Conservation (phyloP, 2,888 invertebrate species). For the Mellilla xanthometata region DNA sequence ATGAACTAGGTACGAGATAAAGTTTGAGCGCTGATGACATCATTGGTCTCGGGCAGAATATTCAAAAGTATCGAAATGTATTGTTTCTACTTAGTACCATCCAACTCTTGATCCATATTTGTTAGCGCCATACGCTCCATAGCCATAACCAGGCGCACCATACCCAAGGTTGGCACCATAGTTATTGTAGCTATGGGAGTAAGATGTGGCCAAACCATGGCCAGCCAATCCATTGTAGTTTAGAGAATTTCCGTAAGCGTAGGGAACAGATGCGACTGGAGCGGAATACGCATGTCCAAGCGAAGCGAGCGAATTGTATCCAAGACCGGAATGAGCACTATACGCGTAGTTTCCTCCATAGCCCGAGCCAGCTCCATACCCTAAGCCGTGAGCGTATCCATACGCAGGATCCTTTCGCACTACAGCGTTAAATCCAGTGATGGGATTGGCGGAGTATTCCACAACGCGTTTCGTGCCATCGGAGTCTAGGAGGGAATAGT, state of each 20-base stretch:
- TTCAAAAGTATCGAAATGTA: too few relatives aligned
- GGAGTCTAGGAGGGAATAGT: conserved; percentile 73
- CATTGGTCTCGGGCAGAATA: too few relatives aligned
- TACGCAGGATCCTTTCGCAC: conserved; percentile 59
- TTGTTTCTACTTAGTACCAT: conserved; percentile 1
- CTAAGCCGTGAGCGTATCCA: conserved; percentile 13
- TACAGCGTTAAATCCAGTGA: conserved; percentile 76
- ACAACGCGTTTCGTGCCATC: conserved; percentile 76
- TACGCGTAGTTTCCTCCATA: conserved; percentile 6
- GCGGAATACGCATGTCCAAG: conserved; percentile 1
- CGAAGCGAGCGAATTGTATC: conserved; percentile 8
- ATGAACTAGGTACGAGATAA: too few relatives aligned
- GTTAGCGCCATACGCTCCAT: conserved; percentile 18
- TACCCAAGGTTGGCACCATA: conserved; percentile 15
- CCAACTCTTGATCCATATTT: conserved; percentile 13
- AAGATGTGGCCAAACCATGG: conserved; percentile 7
- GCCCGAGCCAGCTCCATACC: not conserved
- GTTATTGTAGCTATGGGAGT: conserved; percentile 10
- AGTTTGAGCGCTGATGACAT: too few relatives aligned
- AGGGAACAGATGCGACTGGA: conserved; percentile 3
- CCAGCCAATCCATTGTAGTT: conserved; percentile 4
- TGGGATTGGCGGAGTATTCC: conserved; percentile 71
- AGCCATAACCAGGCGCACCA: conserved; percentile 20
- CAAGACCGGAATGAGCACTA: conserved; percentile 6
- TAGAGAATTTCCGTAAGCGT: conserved; percentile 11